Conservation (phyloP, 2,888 invertebrate genomes). For the Lasioglossum malachurum region DNA sequence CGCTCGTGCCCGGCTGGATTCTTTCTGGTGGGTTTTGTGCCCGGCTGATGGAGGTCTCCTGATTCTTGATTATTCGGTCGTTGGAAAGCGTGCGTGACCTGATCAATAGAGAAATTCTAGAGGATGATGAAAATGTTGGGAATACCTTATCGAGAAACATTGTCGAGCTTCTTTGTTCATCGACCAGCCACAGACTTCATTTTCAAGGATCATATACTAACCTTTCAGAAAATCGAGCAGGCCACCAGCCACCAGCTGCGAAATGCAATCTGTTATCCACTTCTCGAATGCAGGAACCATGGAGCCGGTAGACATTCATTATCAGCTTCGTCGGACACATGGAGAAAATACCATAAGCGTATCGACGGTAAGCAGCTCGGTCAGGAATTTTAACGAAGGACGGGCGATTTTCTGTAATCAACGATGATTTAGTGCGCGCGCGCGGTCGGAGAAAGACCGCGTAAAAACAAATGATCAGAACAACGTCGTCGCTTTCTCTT, state of each 20-base stretch:
- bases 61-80: neutral
- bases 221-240: neutral
- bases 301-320: neutral
- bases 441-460: neutral
- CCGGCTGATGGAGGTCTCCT: neutral
- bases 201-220: neutral
- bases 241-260: neutral
- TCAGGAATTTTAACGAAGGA: neutral
- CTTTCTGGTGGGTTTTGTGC: neutral
- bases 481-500: neutral
- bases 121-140: too few species aligned
- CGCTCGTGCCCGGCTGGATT: neutral
- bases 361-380: neutral
- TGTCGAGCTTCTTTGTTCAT: too few species aligned
- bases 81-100: too few species aligned
- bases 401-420: neutral
- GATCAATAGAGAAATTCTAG: too few species aligned
- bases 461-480: neutral
- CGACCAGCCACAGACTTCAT: neutral
- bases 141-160: too few species aligned
- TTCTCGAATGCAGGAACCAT: neutral
- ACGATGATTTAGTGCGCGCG: neutral
- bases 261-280: neutral
- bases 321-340: neutral
- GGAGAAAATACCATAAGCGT: neutral